A percentile compares a stretch with the other conserved stretches of the same genome.
phyloP scores from a whole-genome alignment of 2,113 vertebrate genomes.

The Heterocephalus glaber region DNA sequence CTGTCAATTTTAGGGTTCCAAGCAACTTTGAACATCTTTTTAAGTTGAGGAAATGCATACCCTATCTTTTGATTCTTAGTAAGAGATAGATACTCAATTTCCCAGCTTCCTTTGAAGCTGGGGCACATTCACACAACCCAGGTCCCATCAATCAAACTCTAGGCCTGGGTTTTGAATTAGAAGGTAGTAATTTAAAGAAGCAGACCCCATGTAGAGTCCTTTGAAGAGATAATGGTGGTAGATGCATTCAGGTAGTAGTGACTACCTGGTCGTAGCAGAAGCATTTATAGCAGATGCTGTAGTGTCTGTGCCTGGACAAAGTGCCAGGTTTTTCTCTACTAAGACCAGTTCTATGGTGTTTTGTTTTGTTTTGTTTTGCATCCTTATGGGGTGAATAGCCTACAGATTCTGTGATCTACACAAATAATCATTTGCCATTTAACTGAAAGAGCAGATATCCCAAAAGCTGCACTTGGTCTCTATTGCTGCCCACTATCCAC shows the following conservation, averaged over 20 bases:
- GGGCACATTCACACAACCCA: background rate
- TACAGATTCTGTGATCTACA: background rate
- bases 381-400: background rate
- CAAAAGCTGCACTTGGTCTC: background rate
- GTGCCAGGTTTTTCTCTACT: background rate
- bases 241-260: background rate
- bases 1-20: background rate
- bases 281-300: background rate
- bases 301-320: background rate
- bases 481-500: background rate
- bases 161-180: background rate
- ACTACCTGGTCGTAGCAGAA: background rate
- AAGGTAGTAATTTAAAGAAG: conserved; percentile 4
- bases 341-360: background rate
- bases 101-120: too few relatives aligned
- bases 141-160: background rate
- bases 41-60: background rate
- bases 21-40: background rate
- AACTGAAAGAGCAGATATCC: background rate
- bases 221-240: background rate
- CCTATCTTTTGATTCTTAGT: background rate
- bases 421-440: background rate
- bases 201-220: rapidly evolving
- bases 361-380: background rate
- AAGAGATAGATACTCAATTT: background rate